Conservation (phyloP, 1,140 invertebrate species). For the Rhyacophila brunnea region DNA sequence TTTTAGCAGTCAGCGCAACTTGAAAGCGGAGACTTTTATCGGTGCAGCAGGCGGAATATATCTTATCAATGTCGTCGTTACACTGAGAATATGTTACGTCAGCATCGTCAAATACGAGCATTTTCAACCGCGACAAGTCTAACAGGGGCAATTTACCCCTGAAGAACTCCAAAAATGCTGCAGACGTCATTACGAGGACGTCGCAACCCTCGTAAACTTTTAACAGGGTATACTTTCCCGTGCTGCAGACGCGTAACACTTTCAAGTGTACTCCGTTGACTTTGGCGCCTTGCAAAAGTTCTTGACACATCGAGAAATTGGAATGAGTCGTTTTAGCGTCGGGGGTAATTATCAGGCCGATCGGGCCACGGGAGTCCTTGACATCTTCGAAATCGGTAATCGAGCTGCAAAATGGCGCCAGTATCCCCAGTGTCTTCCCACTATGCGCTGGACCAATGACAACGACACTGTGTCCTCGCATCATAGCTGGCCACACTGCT, state of each 20-base stretch:
- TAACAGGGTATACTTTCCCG: too few species aligned
- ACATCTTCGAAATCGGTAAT: not conserved
- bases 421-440: slow-evolving; percentile 3
- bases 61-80: not conserved
- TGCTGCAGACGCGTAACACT: not conserved
- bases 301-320: not conserved
- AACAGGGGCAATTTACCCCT: too few species aligned
- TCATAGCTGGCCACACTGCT: slow-evolving; percentile 5
- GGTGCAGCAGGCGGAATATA: not conserved
- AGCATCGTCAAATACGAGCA: slow-evolving; percentile 8
- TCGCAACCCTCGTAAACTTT: too few species aligned
- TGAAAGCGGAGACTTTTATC: slow-evolving; percentile 5
- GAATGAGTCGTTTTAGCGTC: not conserved
- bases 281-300: not conserved
- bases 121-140: not conserved
- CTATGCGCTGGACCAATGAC: slow-evolving; percentile 1
- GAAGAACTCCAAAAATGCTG: not conserved
- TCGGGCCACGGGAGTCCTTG: not conserved
- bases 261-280: not conserved
- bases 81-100: not conserved
- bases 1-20: slow-evolving; percentile 37
- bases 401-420: slow-evolving; percentile 4
- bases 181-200: too few species aligned
- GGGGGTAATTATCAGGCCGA: not conserved
- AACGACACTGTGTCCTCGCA: not conserved